A percentile compares a stretch with the other conserved stretches of the same genome.
phyloP scores from a whole-genome alignment of 2,113 vertebrate species.

The Myocastor coypus region DNA sequence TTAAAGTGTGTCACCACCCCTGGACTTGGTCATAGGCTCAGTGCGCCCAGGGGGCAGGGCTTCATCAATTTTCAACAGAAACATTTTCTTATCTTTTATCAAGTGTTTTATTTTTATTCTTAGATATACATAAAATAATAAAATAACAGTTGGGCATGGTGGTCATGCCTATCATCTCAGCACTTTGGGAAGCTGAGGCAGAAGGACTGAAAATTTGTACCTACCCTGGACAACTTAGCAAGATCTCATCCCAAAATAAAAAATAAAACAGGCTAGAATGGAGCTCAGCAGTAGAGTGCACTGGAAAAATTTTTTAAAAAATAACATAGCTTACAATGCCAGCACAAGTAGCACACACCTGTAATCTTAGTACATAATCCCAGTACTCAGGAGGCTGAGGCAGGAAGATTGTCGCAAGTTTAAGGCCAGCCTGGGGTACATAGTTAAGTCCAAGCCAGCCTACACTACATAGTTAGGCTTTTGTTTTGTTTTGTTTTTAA shows the following conservation, averaged over 20 bases:
- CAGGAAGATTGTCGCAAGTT: neutral
- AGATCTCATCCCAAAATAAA: neutral
- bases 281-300: neutral
- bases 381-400: neutral
- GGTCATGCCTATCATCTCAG: neutral
- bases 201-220: neutral
- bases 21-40: no score
- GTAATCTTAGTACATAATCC: neutral
- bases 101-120: neutral
- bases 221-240: neutral
- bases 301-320: neutral
- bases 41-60: no score
- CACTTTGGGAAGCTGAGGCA: neutral
- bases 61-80: neutral
- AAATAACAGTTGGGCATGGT: neutral
- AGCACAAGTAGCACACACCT: neutral
- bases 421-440: neutral
- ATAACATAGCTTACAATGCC: neutral
- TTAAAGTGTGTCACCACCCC: no score
- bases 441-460: no score
- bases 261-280: neutral
- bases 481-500: neutral
- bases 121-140: constrained; percentile 2
- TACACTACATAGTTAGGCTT: neutral
- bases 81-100: neutral